These are phyloP conservation scores for Streblospio benedicti DNA, from an alignment of 1,140 invertebrate species.

Conservation along the genomic window DNA sequence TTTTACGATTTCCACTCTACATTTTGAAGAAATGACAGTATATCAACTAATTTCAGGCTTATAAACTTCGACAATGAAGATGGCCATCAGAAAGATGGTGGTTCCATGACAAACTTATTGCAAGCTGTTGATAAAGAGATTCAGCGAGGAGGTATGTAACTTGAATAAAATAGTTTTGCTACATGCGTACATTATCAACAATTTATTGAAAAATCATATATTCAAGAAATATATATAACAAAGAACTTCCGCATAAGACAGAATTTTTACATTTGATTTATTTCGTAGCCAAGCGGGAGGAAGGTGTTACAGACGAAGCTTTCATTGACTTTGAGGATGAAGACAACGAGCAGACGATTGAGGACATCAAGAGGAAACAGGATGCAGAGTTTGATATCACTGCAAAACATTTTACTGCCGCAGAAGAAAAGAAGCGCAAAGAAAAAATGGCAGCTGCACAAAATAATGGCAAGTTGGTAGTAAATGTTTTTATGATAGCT, in stretches of 20 bases:
- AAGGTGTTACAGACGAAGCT: too few relatives aligned
- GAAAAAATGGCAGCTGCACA: not conserved
- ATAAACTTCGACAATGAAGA: not conserved
- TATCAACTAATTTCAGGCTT: too few relatives aligned
- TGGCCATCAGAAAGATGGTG: not conserved
- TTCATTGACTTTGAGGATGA: constrained; percentile 36
- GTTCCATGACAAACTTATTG: not conserved
- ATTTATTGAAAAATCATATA: too few relatives aligned
- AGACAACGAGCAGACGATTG: constrained; percentile 16
- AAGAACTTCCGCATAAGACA: too few relatives aligned
- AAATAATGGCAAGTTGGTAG: not conserved
- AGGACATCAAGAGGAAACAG: constrained; percentile 17
- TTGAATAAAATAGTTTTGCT: too few relatives aligned
- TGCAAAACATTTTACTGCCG: constrained; percentile 17
- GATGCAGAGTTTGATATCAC: constrained; percentile 31
- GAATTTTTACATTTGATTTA: too few relatives aligned
- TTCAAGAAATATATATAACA: too few relatives aligned
- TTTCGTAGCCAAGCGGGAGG: too few relatives aligned
- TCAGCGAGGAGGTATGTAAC: too few relatives aligned
- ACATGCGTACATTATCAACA: too few relatives aligned
- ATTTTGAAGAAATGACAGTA: too few relatives aligned
- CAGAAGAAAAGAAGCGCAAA: not conserved
- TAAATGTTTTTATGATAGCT: not conserved
- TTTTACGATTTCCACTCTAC: too few relatives aligned
- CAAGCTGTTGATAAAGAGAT: not conserved